phyloP scores from a whole-genome alignment of 2,113 vertebrate species.

The Recurvirostra avosetta region DNA sequence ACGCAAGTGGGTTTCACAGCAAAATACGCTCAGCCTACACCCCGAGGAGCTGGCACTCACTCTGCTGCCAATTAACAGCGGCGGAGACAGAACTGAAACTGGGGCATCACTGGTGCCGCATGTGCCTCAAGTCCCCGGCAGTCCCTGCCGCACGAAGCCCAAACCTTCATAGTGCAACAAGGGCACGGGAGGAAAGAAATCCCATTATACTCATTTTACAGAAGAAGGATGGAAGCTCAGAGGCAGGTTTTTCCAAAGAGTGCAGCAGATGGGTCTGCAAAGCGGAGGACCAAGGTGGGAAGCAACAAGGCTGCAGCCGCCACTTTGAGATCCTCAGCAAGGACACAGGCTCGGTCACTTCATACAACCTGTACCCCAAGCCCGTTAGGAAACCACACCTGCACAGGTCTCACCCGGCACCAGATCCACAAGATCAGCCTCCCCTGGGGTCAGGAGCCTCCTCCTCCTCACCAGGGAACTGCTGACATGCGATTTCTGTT shows the following conservation, averaged over 20 bases:
- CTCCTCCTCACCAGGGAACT: background rate
- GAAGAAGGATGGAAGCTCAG: background rate
- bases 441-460: background rate
- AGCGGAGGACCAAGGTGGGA: background rate
- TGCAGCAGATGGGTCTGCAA: background rate
- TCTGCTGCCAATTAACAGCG: background rate
- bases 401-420: background rate
- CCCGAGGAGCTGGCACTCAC: background rate
- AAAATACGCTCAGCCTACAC: background rate
- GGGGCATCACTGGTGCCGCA: background rate
- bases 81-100: background rate
- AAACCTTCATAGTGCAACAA: rapidly evolving
- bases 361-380: background rate
- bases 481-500: too few species aligned
- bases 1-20: background rate
- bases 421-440: background rate
- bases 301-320: background rate
- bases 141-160: background rate
- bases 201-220: rapidly evolving
- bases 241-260: background rate
- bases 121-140: background rate
- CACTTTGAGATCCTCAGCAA: background rate
- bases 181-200: background rate
- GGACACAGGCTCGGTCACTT: rapidly evolving
- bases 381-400: background rate